Conservation (phyloP, 2,797 vertebrate genomes). For the Thalassophryne amazonica region DNA sequence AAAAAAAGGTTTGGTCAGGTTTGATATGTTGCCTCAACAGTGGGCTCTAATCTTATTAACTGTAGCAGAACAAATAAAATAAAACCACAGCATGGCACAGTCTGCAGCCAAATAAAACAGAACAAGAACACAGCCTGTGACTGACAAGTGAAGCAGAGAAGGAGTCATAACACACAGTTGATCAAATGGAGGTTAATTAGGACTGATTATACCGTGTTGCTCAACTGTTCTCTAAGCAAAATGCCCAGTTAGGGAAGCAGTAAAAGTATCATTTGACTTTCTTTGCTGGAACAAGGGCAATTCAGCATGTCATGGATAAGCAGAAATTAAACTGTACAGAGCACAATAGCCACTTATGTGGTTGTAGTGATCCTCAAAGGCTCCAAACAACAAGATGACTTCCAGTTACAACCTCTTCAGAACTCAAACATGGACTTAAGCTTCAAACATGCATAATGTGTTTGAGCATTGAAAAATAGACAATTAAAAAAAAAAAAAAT, state of each 20-base stretch:
- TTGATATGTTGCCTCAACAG: constrained; percentile 43
- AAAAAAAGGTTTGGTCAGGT: constrained; percentile 48
- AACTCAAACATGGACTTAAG: constrained; percentile 41
- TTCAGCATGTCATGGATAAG: no score
- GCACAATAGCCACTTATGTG: constrained; percentile 20
- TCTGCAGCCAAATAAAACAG: constrained; percentile 12
- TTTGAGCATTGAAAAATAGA: no score
- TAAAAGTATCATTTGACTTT: constrained; percentile 10
- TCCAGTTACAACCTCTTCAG: constrained; percentile 18
- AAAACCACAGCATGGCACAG: background rate
- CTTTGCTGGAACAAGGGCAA: background rate
- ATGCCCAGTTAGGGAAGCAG: background rate
- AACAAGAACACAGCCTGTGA: constrained; percentile 1
- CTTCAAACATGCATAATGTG: constrained; percentile 9
- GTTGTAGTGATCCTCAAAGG: constrained; percentile 27
- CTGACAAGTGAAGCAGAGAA: background rate
- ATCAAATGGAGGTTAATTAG: constrained; percentile 19
- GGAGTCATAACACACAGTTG: background rate
- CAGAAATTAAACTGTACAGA: no score
- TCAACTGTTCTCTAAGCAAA: background rate
- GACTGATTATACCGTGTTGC: constrained; percentile 2
- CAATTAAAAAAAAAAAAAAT: no score
- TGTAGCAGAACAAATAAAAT: constrained; percentile 6
- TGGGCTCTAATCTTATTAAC: constrained; percentile 57
- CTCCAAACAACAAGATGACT: constrained; percentile 24